These are phyloP conservation scores for Rattus rattus DNA, from an alignment of 2,113 vertebrate species.

Conservation along the genomic window DNA sequence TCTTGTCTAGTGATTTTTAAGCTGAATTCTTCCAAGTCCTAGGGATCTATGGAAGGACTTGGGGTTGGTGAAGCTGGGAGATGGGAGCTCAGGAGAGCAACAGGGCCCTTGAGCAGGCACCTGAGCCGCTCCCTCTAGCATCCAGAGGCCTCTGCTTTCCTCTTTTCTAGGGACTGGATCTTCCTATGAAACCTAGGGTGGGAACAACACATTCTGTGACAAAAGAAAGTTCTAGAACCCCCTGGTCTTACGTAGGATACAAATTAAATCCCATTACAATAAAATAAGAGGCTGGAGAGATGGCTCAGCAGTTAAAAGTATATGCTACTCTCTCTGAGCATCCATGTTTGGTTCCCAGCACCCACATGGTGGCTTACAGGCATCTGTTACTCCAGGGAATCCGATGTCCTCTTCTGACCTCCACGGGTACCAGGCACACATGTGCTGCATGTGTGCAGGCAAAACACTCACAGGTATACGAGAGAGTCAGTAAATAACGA, in stretches of 20 bases:
- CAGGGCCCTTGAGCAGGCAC: not conserved
- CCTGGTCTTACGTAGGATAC: not conserved
- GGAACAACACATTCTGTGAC: not conserved
- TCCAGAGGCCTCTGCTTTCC: not conserved
- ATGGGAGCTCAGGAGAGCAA: not conserved
- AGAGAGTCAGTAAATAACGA: not conserved
- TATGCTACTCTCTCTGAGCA: not conserved
- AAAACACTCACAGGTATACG: not conserved
- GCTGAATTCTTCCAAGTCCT: not conserved
- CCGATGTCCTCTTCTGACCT: not conserved
- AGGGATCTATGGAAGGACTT: not conserved
- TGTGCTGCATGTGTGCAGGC: not conserved
- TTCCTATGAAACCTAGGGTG: not conserved
- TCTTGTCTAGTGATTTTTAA: not conserved
- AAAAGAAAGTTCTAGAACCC: slow-evolving; percentile 7
- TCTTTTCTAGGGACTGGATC: not conserved
- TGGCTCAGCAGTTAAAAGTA: not conserved
- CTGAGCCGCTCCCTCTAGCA: not conserved
- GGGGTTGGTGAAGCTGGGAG: not conserved
- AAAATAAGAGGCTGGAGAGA: not conserved
- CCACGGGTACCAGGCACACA: not conserved
- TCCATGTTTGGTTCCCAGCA: not conserved
- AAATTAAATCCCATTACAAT: slow-evolving; percentile 39
- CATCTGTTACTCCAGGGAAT: not conserved
- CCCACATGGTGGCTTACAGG: not conserved